These are phyloP conservation scores for Saguinus imperator DNA, from an alignment of 2,113 vertebrate genomes.

Conservation along the genomic window DNA sequence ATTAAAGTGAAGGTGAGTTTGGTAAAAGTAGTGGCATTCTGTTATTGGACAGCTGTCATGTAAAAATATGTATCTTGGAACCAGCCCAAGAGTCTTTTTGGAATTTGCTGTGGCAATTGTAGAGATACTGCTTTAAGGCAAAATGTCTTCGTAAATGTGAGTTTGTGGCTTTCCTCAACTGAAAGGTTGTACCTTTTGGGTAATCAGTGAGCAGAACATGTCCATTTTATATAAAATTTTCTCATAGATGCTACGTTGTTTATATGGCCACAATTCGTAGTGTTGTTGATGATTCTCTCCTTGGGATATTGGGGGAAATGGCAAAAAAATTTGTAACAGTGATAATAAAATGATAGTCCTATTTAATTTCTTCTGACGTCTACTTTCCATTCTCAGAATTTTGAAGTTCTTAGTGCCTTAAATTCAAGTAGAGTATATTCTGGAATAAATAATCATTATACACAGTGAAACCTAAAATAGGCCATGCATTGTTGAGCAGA, in stretches of 20 bases:
- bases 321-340: not conserved
- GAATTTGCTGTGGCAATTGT: not conserved
- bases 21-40: not conserved
- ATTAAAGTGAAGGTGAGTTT: slow-evolving; percentile 97
- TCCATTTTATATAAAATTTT: not conserved
- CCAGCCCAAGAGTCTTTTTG: not conserved
- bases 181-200: not conserved
- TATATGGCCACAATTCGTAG: not conserved
- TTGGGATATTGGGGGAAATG: slow-evolving; percentile 8
- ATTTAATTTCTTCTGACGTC: slow-evolving; percentile 8
- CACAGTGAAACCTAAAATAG: not conserved
- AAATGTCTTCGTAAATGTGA: not conserved
- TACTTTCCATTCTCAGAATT: not conserved
- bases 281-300: not conserved
- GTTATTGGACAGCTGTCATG: not conserved
- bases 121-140: not conserved
- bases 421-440: not conserved
- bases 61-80: not conserved
- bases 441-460: not conserved
- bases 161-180: not conserved
- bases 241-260: not conserved
- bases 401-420: slow-evolving; percentile 11
- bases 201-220: not conserved
- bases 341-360: not conserved
- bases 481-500: not conserved